These are phyloP conservation scores for Haemorhous mexicanus DNA, from an alignment of 2,113 vertebrate species.

Conservation along the genomic window DNA sequence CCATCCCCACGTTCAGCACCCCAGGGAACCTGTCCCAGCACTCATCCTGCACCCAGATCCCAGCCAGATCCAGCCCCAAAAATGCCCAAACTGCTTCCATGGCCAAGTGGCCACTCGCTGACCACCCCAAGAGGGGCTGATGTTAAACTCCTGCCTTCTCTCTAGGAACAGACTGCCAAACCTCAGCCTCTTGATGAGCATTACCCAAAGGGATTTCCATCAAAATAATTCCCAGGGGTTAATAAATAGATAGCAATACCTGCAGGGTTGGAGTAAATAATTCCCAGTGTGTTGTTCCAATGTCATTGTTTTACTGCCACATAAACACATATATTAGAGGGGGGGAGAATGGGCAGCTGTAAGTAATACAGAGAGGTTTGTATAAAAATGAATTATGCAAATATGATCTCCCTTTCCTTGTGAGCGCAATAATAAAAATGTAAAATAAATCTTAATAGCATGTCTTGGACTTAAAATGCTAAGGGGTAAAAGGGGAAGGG, in stretches of 20 bases:
- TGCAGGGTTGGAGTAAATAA: constrained; percentile 40
- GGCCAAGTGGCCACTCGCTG: background rate
- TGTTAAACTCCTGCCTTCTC: background rate
- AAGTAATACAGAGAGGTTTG: constrained; percentile 35
- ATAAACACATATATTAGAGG: constrained; percentile 44
- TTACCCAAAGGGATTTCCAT: constrained; percentile 22
- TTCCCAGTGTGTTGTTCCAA: constrained; percentile 1
- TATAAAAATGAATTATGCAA: constrained; percentile 64
- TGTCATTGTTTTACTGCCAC: constrained; percentile 56
- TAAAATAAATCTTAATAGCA: constrained; percentile 70
- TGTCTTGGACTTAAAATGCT: constrained; percentile 46
- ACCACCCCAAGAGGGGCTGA: background rate
- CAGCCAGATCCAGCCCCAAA: background rate
- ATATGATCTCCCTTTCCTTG: constrained; percentile 44
- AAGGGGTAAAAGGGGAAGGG: constrained; percentile 3
- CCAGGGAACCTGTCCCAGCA: accelerated
- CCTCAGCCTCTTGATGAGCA: background rate
- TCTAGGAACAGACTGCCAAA: background rate
- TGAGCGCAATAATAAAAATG: constrained; percentile 58
- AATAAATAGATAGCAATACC: constrained; percentile 52
- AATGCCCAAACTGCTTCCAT: background rate
- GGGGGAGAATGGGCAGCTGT: background rate
- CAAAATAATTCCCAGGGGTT: constrained; percentile 35
- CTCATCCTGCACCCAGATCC: background rate
- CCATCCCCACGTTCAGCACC: accelerated